Conservation (phyloP, 2,797 vertebrate species). For the Microtus obscurus region DNA sequence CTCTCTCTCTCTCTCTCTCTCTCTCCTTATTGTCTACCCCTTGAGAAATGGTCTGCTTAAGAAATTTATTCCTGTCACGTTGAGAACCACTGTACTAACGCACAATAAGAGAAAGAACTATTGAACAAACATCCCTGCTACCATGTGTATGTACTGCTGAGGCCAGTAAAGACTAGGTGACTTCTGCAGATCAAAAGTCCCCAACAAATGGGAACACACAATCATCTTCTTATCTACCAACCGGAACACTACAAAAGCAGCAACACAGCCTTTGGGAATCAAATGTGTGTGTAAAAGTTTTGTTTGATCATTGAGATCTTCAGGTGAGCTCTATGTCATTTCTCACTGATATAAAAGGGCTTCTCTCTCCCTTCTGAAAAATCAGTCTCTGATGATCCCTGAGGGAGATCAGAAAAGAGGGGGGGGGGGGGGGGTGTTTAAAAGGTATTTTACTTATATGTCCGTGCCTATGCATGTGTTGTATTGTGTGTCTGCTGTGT, state of each 20-base stretch:
- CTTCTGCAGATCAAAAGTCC: constrained; percentile 22
- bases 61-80: not conserved
- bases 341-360: not conserved
- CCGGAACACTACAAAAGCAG: not conserved
- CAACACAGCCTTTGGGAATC: not conserved
- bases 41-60: constrained; percentile 18
- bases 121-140: not conserved
- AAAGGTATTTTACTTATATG: not conserved
- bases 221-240: constrained; percentile 15
- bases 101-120: not conserved
- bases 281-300: not conserved
- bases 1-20: too few species aligned
- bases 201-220: not conserved
- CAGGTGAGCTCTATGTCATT: not conserved
- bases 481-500: not conserved
- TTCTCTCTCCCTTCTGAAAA: not conserved
- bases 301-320: not conserved
- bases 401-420: not conserved
- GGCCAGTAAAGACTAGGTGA: not conserved
- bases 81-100: constrained; percentile 12
- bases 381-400: not conserved
- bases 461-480: not conserved
- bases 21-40: not conserved
- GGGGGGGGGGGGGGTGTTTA: not conserved
- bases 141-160: not conserved